A percentile compares a stretch with the other conserved stretches of the same genome.
Conservation (phyloP, 2,888 invertebrate genomes). For the Cryptops parisi region DNA sequence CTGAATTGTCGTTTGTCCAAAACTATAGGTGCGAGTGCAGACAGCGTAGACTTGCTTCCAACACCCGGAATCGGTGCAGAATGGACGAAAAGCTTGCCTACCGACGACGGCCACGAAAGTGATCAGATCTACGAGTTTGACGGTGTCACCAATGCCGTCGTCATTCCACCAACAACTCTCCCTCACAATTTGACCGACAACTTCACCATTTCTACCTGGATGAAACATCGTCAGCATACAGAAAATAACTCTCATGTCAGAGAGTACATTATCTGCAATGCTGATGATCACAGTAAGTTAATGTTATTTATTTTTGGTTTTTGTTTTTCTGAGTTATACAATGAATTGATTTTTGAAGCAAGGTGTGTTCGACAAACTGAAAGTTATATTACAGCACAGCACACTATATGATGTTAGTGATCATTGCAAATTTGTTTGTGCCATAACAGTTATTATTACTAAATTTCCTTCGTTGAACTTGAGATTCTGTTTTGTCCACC, state of each 20-base stretch:
- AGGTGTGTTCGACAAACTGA: too few species aligned
- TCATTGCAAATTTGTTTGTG: too few species aligned
- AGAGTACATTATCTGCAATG: slow-evolving; percentile 91
- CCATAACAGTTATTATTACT: too few species aligned
- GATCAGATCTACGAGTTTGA: slow-evolving; percentile 87
- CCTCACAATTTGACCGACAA: slow-evolving; percentile 61
- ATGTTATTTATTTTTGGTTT: background rate
- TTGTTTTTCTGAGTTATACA: too few species aligned
- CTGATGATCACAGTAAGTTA: slow-evolving; percentile 93
- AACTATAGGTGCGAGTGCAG: slow-evolving; percentile 59
- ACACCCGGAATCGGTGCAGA: slow-evolving; percentile 56
- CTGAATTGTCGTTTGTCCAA: too few species aligned
- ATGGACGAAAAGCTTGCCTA: slow-evolving; percentile 66
- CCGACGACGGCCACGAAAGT: slow-evolving; percentile 59
- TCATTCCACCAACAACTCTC: slow-evolving; percentile 59
- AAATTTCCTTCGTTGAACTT: too few species aligned
- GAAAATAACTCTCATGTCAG: slow-evolving; percentile 77
- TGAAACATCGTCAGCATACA: slow-evolving; percentile 61
- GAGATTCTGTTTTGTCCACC: too few species aligned
- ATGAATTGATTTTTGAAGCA: too few species aligned
- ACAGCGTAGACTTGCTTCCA: slow-evolving; percentile 73
- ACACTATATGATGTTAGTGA: too few species aligned
- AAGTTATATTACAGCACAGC: too few species aligned
- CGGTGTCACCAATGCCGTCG: slow-evolving; percentile 71
- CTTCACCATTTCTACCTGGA: slow-evolving; percentile 88